phyloP scores from a whole-genome alignment of 2,888 invertebrate species.

The Nemapogon koenigi region DNA sequence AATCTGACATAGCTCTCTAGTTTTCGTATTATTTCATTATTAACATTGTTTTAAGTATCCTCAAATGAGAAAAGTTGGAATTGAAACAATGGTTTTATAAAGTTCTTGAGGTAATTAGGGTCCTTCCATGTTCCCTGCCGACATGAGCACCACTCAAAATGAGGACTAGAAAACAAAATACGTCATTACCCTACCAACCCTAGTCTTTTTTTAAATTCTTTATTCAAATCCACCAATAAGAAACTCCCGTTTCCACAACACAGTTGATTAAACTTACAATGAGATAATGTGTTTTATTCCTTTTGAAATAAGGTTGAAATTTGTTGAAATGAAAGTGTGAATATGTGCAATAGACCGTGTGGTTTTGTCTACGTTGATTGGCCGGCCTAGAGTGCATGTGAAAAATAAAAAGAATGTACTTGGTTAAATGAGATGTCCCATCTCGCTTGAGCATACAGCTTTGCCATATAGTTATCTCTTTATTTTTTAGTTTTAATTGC shows the following conservation, averaged over 20 bases:
- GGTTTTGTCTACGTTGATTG: slow-evolving; percentile 57
- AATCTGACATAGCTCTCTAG: too few species aligned
- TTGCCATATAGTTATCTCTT: slow-evolving; percentile 24
- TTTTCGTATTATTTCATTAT: too few species aligned
- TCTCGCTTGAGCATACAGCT: slow-evolving; percentile 35
- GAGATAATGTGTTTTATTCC: too few species aligned
- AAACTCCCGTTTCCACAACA: too few species aligned
- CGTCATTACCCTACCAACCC: slow-evolving; percentile 55
- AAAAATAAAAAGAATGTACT: slow-evolving; percentile 55
- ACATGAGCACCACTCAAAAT: slow-evolving; percentile 32
- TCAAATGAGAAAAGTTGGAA: too few species aligned
- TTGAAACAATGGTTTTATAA: slow-evolving; percentile 33
- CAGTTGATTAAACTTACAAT: too few species aligned
- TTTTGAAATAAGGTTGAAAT: too few species aligned
- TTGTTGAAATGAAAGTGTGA: too few species aligned
- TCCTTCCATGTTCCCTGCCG: slow-evolving; percentile 39
- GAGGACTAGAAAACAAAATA: slow-evolving; percentile 50
- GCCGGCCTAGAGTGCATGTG: slow-evolving; percentile 53
- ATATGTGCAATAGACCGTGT: too few species aligned
- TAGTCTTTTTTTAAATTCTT: slow-evolving; percentile 33
- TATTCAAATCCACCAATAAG: slow-evolving; percentile 7
- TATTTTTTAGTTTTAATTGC: slow-evolving; percentile 63
- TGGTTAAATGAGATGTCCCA: slow-evolving; percentile 51
- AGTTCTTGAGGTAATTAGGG: slow-evolving; percentile 28
- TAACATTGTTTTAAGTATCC: too few species aligned